These are phyloP conservation scores for Patiria pectinifera DNA, from an alignment of 53 echinoderm and acorn worm species.

Conservation along the genomic window DNA sequence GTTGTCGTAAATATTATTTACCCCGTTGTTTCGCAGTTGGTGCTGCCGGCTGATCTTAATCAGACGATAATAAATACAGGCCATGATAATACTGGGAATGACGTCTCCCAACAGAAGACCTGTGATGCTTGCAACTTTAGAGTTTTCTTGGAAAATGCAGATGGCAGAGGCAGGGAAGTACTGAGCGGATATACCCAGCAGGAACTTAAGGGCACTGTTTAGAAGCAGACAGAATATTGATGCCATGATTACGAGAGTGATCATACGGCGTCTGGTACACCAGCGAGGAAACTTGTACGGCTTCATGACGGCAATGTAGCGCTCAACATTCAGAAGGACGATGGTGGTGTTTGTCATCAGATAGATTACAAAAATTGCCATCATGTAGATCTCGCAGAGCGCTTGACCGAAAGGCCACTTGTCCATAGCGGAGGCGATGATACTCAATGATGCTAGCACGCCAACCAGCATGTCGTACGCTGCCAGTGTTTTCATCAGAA, in stretches of 20 bases:
- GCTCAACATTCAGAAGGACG: conserved; percentile 15
- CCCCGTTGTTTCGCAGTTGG: not conserved
- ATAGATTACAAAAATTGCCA: too few species aligned
- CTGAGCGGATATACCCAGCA: not conserved
- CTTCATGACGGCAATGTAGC: conserved; percentile 24
- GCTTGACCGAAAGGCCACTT: conserved; percentile 10
- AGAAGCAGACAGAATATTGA: not conserved
- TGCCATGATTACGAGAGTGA: not conserved
- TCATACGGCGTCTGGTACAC: not conserved
- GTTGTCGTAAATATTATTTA: not conserved
- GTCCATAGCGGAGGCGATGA: not conserved
- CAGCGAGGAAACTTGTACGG: conserved; percentile 9
- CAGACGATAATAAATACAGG: not conserved
- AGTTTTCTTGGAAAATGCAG: not conserved
- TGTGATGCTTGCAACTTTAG: not conserved
- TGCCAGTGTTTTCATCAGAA: conserved; percentile 45
- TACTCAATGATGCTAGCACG: too few species aligned
- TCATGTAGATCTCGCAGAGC: not conserved
- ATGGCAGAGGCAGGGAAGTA: not conserved
- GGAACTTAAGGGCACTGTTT: not conserved
- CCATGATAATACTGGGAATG: not conserved
- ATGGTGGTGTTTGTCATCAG: not conserved
- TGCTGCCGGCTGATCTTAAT: conserved; percentile 34
- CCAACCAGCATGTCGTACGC: conserved; percentile 28
- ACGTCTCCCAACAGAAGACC: not conserved